phyloP scores from a whole-genome alignment of 2,797 vertebrate species.

The Lepus townsendii region DNA sequence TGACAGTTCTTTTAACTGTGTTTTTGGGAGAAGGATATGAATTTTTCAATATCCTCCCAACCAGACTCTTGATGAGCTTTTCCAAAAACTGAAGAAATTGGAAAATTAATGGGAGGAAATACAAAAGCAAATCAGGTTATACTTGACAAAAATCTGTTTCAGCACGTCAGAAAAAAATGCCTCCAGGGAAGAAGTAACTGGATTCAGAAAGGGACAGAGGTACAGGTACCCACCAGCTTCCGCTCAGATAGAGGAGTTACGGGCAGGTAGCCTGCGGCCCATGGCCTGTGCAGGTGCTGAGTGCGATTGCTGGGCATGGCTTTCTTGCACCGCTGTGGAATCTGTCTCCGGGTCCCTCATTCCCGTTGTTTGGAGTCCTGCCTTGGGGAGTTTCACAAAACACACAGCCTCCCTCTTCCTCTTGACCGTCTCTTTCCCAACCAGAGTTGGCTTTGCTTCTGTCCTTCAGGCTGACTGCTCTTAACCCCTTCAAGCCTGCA shows the following conservation, averaged over 20 bases:
- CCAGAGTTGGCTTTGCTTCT: not conserved
- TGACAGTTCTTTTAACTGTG: conserved; percentile 14
- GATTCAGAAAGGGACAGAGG: not conserved
- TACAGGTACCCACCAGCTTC: not conserved
- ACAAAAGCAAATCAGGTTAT: not conserved
- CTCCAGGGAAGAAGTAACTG: not conserved
- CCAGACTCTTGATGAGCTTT: conserved; percentile 10
- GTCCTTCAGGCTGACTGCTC: not conserved
- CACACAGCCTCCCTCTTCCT: not conserved
- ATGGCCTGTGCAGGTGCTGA: not conserved
- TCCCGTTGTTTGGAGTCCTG: not conserved
- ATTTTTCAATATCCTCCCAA: not conserved
- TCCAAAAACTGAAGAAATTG: conserved; percentile 45
- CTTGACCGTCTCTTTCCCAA: not conserved
- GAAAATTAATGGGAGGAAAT: conserved; percentile 52
- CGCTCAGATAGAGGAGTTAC: not conserved
- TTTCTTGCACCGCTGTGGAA: not conserved
- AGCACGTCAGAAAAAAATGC: not conserved
- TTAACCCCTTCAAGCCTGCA: not conserved
- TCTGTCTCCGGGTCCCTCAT: not conserved
- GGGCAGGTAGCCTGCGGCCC: not conserved
- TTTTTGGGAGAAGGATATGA: conserved; percentile 11
- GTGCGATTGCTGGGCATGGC: not conserved
- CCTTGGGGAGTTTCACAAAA: not conserved
- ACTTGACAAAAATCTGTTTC: not conserved